Evolutionary conservation across 2,113 vertebrate species (phyloP).

Genomic region (Platysteira castanea): DNA sequence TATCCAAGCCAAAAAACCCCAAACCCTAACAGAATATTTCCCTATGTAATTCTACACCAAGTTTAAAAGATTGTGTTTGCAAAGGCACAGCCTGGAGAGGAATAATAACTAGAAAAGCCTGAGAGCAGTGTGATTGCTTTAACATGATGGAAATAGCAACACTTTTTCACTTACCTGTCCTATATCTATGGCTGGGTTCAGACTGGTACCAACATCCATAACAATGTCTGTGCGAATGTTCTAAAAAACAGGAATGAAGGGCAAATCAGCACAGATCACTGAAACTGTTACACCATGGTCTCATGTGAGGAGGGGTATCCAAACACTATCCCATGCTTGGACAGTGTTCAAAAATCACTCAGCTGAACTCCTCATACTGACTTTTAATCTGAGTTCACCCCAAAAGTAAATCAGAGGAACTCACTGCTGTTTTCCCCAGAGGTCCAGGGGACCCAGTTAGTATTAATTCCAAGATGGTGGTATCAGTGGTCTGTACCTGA

Average conservation of each 20-base stretch:
- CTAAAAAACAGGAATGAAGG: slow-evolving; percentile 63
- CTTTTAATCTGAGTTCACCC: background rate
- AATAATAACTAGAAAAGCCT: background rate
- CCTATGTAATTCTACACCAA: background rate
- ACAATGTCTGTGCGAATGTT: slow-evolving; percentile 91
- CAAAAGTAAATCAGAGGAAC: background rate
- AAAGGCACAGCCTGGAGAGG: background rate
- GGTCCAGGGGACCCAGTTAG: background rate
- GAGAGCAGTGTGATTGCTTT: background rate
- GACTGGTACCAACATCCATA: slow-evolving; percentile 93
- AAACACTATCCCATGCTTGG: background rate
- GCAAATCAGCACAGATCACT: background rate
- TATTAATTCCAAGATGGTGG: background rate
- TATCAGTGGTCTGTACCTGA: background rate
- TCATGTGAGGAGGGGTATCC: background rate
- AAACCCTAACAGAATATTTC: background rate
- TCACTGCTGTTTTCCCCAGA: background rate
- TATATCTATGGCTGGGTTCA: slow-evolving; percentile 96
- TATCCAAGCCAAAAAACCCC: background rate
- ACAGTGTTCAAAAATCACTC: background rate
- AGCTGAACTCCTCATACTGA: background rate
- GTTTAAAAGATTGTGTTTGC: background rate
- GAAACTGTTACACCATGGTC: background rate
- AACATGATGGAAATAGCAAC: background rate
- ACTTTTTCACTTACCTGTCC: slow-evolving; percentile 83